Evolutionary conservation across 2,797 vertebrate genomes (phyloP).

Genomic region (Fringilla coelebs): DNA sequence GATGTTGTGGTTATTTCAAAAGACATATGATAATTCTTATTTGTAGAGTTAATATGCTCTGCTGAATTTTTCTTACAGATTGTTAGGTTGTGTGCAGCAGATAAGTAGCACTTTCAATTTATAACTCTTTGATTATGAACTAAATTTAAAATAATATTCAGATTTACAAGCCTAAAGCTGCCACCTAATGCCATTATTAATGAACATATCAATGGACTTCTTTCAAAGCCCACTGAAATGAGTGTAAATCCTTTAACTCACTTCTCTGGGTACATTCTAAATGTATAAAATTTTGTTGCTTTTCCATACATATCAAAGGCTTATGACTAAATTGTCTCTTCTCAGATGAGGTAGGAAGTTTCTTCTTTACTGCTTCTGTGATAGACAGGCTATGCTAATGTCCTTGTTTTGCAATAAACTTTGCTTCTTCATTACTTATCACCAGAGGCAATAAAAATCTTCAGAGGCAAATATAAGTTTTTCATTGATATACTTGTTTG

Average conservation of each 20-base stretch:
- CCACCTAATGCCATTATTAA: conserved; percentile 21
- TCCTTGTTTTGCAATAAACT: conserved; percentile 67
- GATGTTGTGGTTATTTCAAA: background rate
- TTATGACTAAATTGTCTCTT: conserved; percentile 61
- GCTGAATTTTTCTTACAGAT: background rate
- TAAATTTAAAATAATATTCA: conserved; percentile 9
- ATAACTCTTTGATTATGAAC: background rate
- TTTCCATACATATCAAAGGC: conserved; percentile 58
- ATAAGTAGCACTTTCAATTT: conserved; percentile 1
- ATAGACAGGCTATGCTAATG: conserved; percentile 63
- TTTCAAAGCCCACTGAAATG: conserved; percentile 13
- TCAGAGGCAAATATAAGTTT: conserved; percentile 71
- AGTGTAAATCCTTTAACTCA: background rate
- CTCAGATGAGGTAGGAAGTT: conserved; percentile 58
- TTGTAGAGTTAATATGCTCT: background rate
- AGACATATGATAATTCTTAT: background rate
- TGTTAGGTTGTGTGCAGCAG: background rate
- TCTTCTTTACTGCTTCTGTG: conserved; percentile 60
- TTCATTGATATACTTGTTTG: conserved; percentile 72
- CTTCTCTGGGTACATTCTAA: conserved; percentile 33
- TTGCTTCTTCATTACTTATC: conserved; percentile 71
- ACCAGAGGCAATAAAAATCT: conserved; percentile 69
- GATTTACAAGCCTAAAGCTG: background rate
- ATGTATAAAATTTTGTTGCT: conserved; percentile 36
- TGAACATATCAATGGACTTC: background rate